Evolutionary conservation across 2,888 invertebrate species (phyloP).

Genomic region (Drosophila pseudotakahashii): DNA sequence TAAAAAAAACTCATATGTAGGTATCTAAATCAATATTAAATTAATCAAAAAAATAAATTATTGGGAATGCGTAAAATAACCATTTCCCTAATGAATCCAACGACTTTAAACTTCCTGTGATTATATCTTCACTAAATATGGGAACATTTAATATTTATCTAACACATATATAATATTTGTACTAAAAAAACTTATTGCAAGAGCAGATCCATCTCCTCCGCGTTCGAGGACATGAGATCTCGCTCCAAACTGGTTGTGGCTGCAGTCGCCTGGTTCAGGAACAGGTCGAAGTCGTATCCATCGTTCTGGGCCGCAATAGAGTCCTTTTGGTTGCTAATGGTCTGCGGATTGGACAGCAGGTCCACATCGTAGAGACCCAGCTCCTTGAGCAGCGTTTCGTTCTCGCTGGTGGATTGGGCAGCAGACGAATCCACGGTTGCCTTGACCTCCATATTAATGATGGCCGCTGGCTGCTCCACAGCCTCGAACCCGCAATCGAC

Average conservation of each 20-base stretch:
- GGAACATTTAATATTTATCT: slow-evolving; percentile 1
- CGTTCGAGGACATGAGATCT: slow-evolving; percentile 79
- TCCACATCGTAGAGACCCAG: slow-evolving; percentile 86
- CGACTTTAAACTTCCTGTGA: background rate
- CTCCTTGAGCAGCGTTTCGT: slow-evolving; percentile 85
- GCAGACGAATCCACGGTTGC: slow-evolving; percentile 2
- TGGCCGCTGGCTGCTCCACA: slow-evolving; percentile 75
- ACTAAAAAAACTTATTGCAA: slow-evolving; percentile 62
- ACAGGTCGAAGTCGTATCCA: slow-evolving; percentile 78
- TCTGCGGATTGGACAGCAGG: slow-evolving; percentile 72
- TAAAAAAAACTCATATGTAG: no score
- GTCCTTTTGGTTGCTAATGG: slow-evolving; percentile 68
- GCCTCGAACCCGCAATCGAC: slow-evolving; percentile 79
- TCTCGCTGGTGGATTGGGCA: slow-evolving; percentile 9
- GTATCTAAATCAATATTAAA: background rate
- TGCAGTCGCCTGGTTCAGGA: slow-evolving; percentile 73
- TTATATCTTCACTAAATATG: background rate
- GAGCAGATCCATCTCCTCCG: slow-evolving; percentile 78
- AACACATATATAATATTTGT: slow-evolving; percentile 12
- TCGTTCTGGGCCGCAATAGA: slow-evolving; percentile 64
- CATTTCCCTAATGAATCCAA: background rate
- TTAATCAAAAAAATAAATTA: background rate
- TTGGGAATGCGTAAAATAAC: no score
- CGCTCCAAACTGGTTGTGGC: slow-evolving; percentile 65
- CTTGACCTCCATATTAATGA: slow-evolving; percentile 70